Evolutionary conservation across 2,113 vertebrate species (phyloP).

Genomic region (Xyrauchen texanus): DNA sequence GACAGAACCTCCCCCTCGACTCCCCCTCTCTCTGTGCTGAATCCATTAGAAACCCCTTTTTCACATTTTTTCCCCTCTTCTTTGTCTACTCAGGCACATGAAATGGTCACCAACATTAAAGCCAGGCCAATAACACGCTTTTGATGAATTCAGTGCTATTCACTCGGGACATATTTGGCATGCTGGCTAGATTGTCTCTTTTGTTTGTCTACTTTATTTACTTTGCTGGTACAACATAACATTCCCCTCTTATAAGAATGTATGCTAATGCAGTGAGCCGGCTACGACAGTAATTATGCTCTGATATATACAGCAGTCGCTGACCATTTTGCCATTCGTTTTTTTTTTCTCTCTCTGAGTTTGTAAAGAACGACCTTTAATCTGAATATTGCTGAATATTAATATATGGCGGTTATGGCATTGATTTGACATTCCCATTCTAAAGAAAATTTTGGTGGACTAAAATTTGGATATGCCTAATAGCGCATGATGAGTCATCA

Average conservation of each 20-base stretch:
- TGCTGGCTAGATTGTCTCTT: conserved; percentile 49
- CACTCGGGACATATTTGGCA: conserved; percentile 44
- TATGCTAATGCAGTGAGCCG: conserved; percentile 48
- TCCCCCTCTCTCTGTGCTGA: conserved; percentile 36
- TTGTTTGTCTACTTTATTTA: conserved; percentile 38
- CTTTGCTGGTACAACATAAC: conserved; percentile 44
- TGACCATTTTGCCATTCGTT: conserved; percentile 43
- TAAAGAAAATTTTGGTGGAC: too few species aligned
- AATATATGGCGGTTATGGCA: too few species aligned
- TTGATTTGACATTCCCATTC: too few species aligned
- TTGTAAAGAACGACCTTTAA: conserved; percentile 2
- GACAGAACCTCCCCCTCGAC: conserved; percentile 30
- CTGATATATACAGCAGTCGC: conserved; percentile 48
- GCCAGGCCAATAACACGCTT: conserved; percentile 50
- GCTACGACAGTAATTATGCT: conserved; percentile 42
- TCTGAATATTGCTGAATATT: neutral
- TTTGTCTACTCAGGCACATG: conserved; percentile 50
- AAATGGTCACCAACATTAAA: conserved; percentile 52
- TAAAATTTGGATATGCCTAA: too few species aligned
- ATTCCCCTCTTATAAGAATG: conserved; percentile 46
- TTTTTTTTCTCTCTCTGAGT: conserved; percentile 21
- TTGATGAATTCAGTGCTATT: conserved; percentile 55
- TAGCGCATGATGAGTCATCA: too few species aligned
- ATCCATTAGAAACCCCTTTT: conserved; percentile 49
- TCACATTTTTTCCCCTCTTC: conserved; percentile 35